These are phyloP conservation scores for Andrena chrysosceles DNA, from an alignment of 2,888 invertebrate species.

Conservation along the genomic window DNA sequence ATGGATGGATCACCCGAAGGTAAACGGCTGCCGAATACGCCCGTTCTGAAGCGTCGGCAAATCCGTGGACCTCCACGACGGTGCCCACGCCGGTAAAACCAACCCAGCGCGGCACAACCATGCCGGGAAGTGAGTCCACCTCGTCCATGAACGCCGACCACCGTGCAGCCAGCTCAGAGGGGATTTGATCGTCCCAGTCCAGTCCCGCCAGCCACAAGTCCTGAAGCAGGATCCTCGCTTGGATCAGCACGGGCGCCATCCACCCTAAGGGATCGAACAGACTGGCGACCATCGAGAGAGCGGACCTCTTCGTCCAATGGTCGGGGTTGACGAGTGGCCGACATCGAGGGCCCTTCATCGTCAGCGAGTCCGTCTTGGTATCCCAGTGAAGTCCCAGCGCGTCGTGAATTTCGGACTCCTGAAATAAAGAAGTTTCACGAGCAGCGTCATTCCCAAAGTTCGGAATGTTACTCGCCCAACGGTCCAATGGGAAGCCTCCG, in stretches of 20 bases:
- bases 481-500: not conserved
- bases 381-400: not conserved
- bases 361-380: not conserved
- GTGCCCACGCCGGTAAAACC: not conserved
- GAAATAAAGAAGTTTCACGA: not conserved
- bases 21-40: slow-evolving; percentile 1
- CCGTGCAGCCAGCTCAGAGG: not conserved
- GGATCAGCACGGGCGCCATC: not conserved
- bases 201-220: not conserved
- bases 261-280: not conserved
- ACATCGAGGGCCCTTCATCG: not conserved
- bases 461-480: not conserved
- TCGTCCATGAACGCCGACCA: not conserved
- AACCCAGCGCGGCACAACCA: not conserved
- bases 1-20: not conserved
- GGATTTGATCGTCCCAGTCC: not conserved
- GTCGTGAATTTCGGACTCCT: not conserved
- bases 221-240: not conserved
- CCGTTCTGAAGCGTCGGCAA: not conserved
- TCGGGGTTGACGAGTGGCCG: not conserved
- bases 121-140: not conserved
- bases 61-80: not conserved
- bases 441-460: not conserved
- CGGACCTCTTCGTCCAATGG: not conserved
- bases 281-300: not conserved